Conservation (phyloP, 2,888 invertebrate species). For the Apotomis betuletana region DNA sequence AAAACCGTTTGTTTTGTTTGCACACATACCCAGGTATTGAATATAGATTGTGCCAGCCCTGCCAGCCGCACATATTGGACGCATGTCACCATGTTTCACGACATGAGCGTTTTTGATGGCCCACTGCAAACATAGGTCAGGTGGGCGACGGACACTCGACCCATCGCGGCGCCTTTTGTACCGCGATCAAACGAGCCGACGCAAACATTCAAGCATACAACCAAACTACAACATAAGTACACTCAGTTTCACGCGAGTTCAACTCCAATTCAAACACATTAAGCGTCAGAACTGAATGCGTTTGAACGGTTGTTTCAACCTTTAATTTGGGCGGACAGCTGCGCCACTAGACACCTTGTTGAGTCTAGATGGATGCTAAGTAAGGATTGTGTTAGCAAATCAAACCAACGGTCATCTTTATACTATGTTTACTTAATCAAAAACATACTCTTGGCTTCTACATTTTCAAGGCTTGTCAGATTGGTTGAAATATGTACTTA, state of each 20-base stretch:
- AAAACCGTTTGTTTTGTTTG: too few species aligned
- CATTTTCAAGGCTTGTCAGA: background rate
- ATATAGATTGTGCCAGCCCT: slow-evolving; percentile 22
- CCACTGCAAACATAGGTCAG: slow-evolving; percentile 73
- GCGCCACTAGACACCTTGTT: slow-evolving; percentile 76
- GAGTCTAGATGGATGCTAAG: slow-evolving; percentile 68
- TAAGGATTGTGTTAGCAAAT: slow-evolving; percentile 58
- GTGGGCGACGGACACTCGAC: slow-evolving; percentile 77
- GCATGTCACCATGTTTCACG: slow-evolving; percentile 44
- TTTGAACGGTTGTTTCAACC: slow-evolving; percentile 35
- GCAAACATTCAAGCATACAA: slow-evolving; percentile 59
- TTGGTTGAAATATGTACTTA: too few species aligned
- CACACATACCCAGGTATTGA: too few species aligned
- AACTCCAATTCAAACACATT: slow-evolving; percentile 40
- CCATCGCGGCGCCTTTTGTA: slow-evolving; percentile 78
- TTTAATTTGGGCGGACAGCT: slow-evolving; percentile 49
- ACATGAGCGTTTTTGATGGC: slow-evolving; percentile 50
- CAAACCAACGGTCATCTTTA: slow-evolving; percentile 43
- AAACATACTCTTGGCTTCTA: background rate
- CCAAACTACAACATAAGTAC: slow-evolving; percentile 47
- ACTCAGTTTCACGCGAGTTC: slow-evolving; percentile 25
- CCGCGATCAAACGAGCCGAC: slow-evolving; percentile 77
- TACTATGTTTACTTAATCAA: slow-evolving; percentile 10
- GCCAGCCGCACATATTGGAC: slow-evolving; percentile 43
- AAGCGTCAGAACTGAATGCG: slow-evolving; percentile 16